Evolutionary conservation across 1,140 invertebrate genomes (phyloP).

Genomic region (Samia ricini): DNA sequence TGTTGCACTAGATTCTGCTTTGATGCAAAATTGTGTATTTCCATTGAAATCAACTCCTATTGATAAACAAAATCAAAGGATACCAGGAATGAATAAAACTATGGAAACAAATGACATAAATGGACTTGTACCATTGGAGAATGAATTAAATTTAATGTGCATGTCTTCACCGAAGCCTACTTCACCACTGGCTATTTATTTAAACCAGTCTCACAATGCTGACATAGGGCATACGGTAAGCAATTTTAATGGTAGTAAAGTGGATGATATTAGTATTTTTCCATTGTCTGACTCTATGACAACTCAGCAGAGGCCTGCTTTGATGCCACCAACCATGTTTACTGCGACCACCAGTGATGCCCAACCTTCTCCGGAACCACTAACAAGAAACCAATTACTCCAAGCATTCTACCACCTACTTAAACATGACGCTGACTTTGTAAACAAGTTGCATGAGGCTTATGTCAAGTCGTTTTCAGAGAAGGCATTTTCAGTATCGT

Average conservation of each 20-base stretch:
- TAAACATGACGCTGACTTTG: constrained; percentile 91
- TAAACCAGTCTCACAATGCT: constrained; percentile 58
- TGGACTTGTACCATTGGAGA: constrained; percentile 71
- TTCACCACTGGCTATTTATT: constrained; percentile 73
- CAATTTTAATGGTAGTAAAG: constrained; percentile 67
- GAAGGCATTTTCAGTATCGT: constrained; percentile 79
- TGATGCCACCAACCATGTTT: constrained; percentile 92
- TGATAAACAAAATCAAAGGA: constrained; percentile 61
- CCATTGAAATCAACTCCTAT: constrained; percentile 70
- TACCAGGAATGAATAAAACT: constrained; percentile 49
- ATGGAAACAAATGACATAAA: constrained; percentile 56
- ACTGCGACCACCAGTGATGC: constrained; percentile 61
- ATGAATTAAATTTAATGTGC: constrained; percentile 76
- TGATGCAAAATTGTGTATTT: constrained; percentile 57
- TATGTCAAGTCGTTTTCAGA: constrained; percentile 91
- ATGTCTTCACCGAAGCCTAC: constrained; percentile 72
- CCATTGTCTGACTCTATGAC: constrained; percentile 73
- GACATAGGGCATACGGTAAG: constrained; percentile 53
- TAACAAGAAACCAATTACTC: constrained; percentile 91
- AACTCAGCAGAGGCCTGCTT: constrained; percentile 81
- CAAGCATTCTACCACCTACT: constrained; percentile 93
- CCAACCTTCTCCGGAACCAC: constrained; percentile 80
- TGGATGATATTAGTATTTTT: constrained; percentile 60
- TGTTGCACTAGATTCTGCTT: constrained; percentile 47
- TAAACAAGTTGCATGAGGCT: constrained; percentile 92